phyloP scores from a whole-genome alignment of 2,113 vertebrate species.

The Chaetodon trifascialis region DNA sequence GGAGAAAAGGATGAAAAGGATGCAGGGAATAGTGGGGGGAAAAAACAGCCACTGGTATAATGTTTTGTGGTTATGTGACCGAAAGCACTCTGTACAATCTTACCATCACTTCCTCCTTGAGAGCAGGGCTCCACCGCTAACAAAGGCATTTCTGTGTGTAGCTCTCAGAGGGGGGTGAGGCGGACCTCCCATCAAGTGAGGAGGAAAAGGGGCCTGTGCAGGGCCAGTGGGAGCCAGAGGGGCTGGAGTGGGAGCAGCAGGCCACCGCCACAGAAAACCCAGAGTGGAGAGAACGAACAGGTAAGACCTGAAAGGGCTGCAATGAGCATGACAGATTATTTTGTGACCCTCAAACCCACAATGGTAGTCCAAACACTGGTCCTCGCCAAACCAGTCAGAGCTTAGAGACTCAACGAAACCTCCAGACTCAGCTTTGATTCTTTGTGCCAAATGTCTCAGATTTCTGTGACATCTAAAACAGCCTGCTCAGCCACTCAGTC shows the following conservation, averaged over 20 bases:
- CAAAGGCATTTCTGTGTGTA: constrained; percentile 76
- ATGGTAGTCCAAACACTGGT: constrained; percentile 60
- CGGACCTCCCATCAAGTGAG: constrained; percentile 72
- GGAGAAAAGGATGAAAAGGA: constrained; percentile 64
- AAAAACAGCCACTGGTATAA: constrained; percentile 57
- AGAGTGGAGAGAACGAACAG: constrained; percentile 76
- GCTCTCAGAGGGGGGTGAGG: constrained; percentile 74
- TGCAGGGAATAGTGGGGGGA: constrained; percentile 59
- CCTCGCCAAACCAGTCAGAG: constrained; percentile 69
- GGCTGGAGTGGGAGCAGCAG: constrained; percentile 75
- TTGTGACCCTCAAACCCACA: constrained; percentile 34
- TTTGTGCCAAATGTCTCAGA: constrained; percentile 34
- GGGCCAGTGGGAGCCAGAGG: constrained; percentile 73
- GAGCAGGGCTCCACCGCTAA: constrained; percentile 54
- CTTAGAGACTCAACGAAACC: constrained; percentile 40
- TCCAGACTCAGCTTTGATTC: constrained; percentile 26
- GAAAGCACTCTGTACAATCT: constrained; percentile 61
- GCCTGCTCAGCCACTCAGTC: constrained; percentile 18
- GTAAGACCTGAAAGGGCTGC: constrained; percentile 77
- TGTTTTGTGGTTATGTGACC: constrained; percentile 69
- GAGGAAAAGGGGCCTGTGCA: constrained; percentile 71
- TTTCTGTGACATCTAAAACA: constrained; percentile 39
- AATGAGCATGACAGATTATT: constrained; percentile 46
- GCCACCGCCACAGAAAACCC: constrained; percentile 51
- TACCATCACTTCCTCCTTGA: constrained; percentile 65